These are phyloP conservation scores for Byasa hedistus DNA, from an alignment of 2,888 invertebrate genomes.

Conservation along the genomic window DNA sequence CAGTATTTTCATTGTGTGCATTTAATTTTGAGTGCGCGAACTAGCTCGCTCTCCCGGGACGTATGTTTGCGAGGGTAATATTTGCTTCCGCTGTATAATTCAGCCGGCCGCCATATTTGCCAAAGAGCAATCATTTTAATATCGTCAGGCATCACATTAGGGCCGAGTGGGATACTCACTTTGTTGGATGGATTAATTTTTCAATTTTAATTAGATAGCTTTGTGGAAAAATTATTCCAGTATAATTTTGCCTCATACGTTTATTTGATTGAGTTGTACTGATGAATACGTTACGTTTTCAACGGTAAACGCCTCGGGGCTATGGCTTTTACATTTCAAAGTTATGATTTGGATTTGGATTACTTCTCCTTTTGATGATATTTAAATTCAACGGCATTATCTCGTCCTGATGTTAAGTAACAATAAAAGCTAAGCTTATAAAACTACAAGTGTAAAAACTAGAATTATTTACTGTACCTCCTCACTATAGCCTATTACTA, in stretches of 20 bases:
- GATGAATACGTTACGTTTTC: conserved; percentile 15
- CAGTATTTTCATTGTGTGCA: conserved; percentile 83
- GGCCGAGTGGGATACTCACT: conserved; percentile 67
- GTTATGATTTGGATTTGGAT: not conserved
- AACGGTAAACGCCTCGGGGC: not conserved
- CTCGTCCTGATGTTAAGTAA: not conserved
- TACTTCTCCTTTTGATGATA: not conserved
- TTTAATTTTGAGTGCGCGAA: conserved; percentile 84
- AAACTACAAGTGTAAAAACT: not conserved
- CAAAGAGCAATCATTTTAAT: conserved; percentile 83
- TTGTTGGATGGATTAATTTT: conserved; percentile 71
- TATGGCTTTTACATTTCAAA: not conserved
- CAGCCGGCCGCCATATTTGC: conserved; percentile 82
- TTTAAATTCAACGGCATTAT: not conserved
- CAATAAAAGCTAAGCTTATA: not conserved
- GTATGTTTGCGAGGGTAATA: conserved; percentile 82
- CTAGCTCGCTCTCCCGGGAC: conserved; percentile 80
- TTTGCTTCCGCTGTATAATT: conserved; percentile 83
- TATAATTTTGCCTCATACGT: conserved; percentile 24
- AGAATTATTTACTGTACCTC: no score
- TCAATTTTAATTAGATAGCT: conserved; percentile 58
- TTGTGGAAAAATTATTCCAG: conserved; percentile 27
- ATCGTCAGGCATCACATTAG: conserved; percentile 79
- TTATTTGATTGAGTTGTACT: conserved; percentile 22
- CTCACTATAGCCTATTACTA: no score